A percentile compares a stretch with the other conserved stretches of the same genome.
phyloP scores from a whole-genome alignment of 2,797 vertebrate species.

The Linurgus olivaceus region DNA sequence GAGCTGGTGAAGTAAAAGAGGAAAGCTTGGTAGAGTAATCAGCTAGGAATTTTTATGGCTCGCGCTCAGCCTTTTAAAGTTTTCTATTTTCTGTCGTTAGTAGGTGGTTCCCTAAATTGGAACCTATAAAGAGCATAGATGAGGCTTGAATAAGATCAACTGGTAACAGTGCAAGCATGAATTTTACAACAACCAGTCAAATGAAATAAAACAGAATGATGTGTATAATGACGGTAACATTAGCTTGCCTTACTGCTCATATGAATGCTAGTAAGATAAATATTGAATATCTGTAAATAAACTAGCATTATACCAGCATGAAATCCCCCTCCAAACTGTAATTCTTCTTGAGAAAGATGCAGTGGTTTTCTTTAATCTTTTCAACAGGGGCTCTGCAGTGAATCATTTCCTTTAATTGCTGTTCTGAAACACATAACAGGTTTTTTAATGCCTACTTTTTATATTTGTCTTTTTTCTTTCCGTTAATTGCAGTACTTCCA shows the following conservation, averaged over 20 bases:
- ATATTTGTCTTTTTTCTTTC: constrained; percentile 51
- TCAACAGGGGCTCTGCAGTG: neutral
- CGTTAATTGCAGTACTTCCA: constrained; percentile 42
- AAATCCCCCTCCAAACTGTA: constrained; percentile 2
- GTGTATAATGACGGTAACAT: constrained; percentile 1
- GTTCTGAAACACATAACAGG: constrained; percentile 21
- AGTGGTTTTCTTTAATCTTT: constrained; percentile 26
- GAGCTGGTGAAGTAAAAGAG: neutral
- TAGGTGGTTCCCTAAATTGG: constrained; percentile 19
- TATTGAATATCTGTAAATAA: constrained; percentile 51
- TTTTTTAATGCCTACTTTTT: constrained; percentile 47
- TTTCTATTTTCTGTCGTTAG: neutral
- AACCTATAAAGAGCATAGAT: constrained; percentile 12
- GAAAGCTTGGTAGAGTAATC: neutral
- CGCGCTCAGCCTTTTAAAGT: neutral
- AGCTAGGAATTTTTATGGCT: neutral
- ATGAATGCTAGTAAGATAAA: constrained; percentile 34
- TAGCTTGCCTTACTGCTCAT: constrained; percentile 31
- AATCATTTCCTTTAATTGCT: constrained; percentile 53
- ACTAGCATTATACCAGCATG: neutral
- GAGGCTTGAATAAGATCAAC: neutral
- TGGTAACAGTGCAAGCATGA: neutral
- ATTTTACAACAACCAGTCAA: constrained; percentile 13
- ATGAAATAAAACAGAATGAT: constrained; percentile 37
- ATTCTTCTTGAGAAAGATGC: constrained; percentile 30